Evolutionary conservation across 2,888 invertebrate species (phyloP), one percentile per base, ranked within the genome.

Genomic region (Sinohyriopsis cumingii): DNA sequence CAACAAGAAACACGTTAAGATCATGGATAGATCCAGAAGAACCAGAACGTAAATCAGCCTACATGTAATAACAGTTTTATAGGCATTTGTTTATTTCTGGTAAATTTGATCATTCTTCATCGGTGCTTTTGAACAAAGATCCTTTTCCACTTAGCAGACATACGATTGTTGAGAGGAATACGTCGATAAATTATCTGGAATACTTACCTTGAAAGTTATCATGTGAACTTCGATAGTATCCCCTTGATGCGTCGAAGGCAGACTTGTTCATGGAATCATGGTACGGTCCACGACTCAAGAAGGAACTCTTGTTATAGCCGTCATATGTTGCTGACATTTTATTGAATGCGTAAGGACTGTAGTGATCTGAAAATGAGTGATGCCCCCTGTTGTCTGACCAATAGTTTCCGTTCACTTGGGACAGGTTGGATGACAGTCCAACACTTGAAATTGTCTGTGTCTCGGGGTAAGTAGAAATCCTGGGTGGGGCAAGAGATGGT

Each of bases 131-230:
- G 5, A 65, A 6, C 24, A 3, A 33, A 55, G 55, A 12, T 64
- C 18, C 5, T 22, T 55, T 22, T 33, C 25, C 2, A n/a, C 15
- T 20, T 45, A 45, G 45, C 45, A 55, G 12, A 15, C 25, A n/a
- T 6, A 22, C 3, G 59, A 20, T 24, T 61, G 15, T 25, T 61
- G 53, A 59, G 18, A 56, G 4, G 22, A 65, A 22, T 20, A 20
- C 28, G 20, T 24, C 22, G 19, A 28, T 61, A 20, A 25, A 20
- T 45, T 3, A 4, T 61, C 15, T 61, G 15, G 22, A 61, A 12
- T 24, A 12, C 25, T 54, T 71, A 84, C 84, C 84, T 73, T 84
- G 84, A n/a, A 82, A 70, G 68, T 79, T 81, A 28, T 85, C 85
- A 65, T 79, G 82, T 12, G 80, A 59, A n/a, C 79, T 68, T 60